A percentile compares a stretch with the other conserved stretches of the same genome.
Conservation (phyloP, 2,797 vertebrate species). For the Diplodus puntazzo region DNA sequence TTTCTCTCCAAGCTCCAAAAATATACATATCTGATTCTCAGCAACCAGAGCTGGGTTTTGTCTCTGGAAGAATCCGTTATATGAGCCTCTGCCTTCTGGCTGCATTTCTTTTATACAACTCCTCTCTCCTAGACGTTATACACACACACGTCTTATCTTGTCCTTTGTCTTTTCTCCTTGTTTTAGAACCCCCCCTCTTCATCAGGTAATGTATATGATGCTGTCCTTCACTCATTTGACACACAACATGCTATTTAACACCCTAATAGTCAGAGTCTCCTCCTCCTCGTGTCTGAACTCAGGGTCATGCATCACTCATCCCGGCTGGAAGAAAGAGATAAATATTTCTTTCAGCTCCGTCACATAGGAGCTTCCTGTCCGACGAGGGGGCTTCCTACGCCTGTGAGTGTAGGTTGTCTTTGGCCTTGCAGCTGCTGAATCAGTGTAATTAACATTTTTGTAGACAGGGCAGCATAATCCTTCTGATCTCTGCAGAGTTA, state of each 20-base stretch:
- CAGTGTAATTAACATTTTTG: constrained; percentile 45
- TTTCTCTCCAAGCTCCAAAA: constrained; percentile 75
- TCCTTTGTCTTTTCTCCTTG: constrained; percentile 62
- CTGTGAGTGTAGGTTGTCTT: constrained; percentile 45
- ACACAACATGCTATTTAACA: constrained; percentile 76
- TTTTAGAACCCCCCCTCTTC: constrained; percentile 49
- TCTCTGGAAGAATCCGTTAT: constrained; percentile 68
- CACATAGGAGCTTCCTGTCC: constrained; percentile 78
- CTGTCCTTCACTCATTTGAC: constrained; percentile 71
- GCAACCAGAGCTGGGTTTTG: constrained; percentile 77
- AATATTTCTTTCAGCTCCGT: constrained; percentile 83
- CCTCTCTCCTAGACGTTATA: constrained; percentile 54
- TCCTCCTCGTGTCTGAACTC: constrained; percentile 64
- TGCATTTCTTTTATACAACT: constrained; percentile 59
- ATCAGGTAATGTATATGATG: constrained; percentile 67
- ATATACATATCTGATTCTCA: constrained; percentile 79
- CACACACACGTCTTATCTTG: constrained; percentile 68
- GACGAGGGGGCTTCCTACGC: constrained; percentile 65
- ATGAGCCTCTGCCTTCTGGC: constrained; percentile 68
- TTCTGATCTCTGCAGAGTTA: constrained; percentile 14
- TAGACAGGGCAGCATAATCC: constrained; percentile 7
- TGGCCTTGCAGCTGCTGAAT: constrained; percentile 42
- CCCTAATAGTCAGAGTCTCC: constrained; percentile 63
- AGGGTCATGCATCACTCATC: constrained; percentile 80
- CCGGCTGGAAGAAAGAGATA: constrained; percentile 70